Conservation (phyloP, 2,797 vertebrate species). For the Gephyroberyx darwinii region DNA sequence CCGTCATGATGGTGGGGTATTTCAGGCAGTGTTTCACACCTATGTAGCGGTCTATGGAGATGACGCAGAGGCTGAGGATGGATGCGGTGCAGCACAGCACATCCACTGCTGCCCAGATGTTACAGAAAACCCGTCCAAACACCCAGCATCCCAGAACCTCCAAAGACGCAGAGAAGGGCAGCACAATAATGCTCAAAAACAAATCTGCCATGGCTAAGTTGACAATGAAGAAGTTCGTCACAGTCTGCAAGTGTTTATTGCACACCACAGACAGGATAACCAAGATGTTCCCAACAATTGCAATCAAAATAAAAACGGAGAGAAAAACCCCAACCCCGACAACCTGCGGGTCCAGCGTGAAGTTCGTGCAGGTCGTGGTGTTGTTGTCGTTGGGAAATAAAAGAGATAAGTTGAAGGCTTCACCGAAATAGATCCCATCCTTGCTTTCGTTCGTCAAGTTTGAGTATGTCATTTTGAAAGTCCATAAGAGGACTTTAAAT, state of each 20-base stretch:
- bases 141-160: conserved; percentile 96
- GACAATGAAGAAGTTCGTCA: conserved; percentile 98
- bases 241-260: conserved; percentile 94
- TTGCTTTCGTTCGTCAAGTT: conserved; percentile 87
- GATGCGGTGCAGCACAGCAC: conserved; percentile 98
- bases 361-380: conserved; percentile 76
- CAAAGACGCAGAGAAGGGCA: conserved; percentile 95
- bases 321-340: conserved; percentile 90
- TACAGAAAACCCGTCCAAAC: conserved; percentile 96
- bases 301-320: conserved; percentile 89
- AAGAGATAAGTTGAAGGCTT: conserved; percentile 69
- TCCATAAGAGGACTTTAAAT: conserved; percentile 81
- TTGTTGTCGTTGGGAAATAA: conserved; percentile 77
- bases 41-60: conserved; percentile 97
- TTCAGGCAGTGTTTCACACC: conserved; percentile 96
- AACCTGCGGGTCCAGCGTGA: conserved; percentile 84
- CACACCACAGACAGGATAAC: conserved; percentile 96
- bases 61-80: conserved; percentile 97
- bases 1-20: conserved; percentile 98
- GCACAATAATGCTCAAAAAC: conserved; percentile 90
- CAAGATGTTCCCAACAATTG: conserved; percentile 94
- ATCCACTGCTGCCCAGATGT: conserved; percentile 99
- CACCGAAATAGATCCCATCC: conserved; percentile 81
- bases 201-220: conserved; percentile 97
- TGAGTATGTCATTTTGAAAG: conserved; percentile 89